These are phyloP conservation scores for Torymus texanus DNA, from an alignment of 2,888 invertebrate genomes.

Conservation along the genomic window DNA sequence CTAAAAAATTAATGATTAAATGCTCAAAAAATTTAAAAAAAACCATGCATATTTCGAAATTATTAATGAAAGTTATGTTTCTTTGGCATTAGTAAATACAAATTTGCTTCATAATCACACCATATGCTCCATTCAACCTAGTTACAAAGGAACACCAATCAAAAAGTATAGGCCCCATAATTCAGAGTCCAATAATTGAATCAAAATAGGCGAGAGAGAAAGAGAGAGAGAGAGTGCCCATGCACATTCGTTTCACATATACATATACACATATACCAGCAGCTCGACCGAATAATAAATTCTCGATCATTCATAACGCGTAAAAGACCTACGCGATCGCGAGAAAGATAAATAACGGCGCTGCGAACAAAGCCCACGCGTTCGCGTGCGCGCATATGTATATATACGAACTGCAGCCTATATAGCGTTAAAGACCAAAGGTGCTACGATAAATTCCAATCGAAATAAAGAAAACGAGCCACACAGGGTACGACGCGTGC, in stretches of 20 bases:
- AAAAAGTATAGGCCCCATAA: not conserved
- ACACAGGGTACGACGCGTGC: too few species aligned
- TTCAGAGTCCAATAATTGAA: constrained; percentile 14
- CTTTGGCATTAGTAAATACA: too few species aligned
- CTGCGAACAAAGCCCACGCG: not conserved
- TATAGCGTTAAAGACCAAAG: not conserved
- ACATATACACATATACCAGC: not conserved
- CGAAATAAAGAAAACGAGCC: too few species aligned
- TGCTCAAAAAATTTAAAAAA: too few species aligned
- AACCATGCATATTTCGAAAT: too few species aligned
- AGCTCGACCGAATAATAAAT: not conserved
- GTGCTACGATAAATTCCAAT: constrained; percentile 3
- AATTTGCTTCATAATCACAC: not conserved
- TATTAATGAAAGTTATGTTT: too few species aligned
- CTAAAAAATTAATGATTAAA: too few species aligned
- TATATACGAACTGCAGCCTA: too few species aligned
- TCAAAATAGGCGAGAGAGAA: not conserved
- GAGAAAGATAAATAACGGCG: constrained; percentile 10
- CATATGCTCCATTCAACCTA: not conserved
- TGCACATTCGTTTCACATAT: too few species aligned
- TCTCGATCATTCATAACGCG: constrained; percentile 1
- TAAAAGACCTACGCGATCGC: not conserved
- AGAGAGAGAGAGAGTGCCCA: too few species aligned
- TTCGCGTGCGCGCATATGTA: not conserved
- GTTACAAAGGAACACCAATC: not conserved